Evolutionary conservation across 2,888 invertebrate species (phyloP).

Genomic region (Glaucopsyche alexis): DNA sequence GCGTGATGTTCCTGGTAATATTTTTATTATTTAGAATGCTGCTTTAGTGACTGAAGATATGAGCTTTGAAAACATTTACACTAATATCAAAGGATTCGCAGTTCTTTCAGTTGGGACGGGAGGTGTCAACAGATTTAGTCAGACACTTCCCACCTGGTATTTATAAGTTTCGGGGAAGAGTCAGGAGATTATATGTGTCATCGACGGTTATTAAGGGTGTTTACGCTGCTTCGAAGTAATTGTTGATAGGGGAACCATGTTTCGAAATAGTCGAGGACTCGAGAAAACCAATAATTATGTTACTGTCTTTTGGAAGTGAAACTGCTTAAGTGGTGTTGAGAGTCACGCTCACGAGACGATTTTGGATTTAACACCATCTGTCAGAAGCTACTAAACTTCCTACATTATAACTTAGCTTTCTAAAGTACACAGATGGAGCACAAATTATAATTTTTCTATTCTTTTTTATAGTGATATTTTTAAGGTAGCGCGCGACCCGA

Average conservation of each 20-base stretch:
- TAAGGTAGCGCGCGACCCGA: too few relatives aligned
- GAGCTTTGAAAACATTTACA: slow-evolving; percentile 19
- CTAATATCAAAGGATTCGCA: slow-evolving; percentile 23
- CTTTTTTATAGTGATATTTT: too few relatives aligned
- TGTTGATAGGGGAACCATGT: slow-evolving; percentile 3
- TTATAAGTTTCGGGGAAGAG: slow-evolving; percentile 20
- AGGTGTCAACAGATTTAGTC: slow-evolving; percentile 17
- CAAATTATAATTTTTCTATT: too few relatives aligned
- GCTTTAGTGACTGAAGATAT: neutral
- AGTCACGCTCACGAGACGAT: too few relatives aligned
- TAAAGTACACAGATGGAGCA: too few relatives aligned
- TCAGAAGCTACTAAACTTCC: too few relatives aligned
- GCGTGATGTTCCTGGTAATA: neutral
- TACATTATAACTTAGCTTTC: too few relatives aligned
- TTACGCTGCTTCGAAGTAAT: slow-evolving; percentile 51
- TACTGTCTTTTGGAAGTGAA: too few relatives aligned
- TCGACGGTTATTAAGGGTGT: slow-evolving; percentile 68
- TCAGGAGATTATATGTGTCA: slow-evolving; percentile 74
- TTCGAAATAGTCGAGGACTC: neutral
- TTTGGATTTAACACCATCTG: too few relatives aligned
- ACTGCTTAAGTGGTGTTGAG: too few relatives aligned
- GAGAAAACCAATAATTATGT: neutral
- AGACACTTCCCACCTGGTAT: slow-evolving; percentile 11
- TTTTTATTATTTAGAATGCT: neutral
- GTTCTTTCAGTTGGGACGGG: neutral